Conservation (phyloP, 2,888 invertebrate genomes). For the Lepidocyrtinus sp. region DNA sequence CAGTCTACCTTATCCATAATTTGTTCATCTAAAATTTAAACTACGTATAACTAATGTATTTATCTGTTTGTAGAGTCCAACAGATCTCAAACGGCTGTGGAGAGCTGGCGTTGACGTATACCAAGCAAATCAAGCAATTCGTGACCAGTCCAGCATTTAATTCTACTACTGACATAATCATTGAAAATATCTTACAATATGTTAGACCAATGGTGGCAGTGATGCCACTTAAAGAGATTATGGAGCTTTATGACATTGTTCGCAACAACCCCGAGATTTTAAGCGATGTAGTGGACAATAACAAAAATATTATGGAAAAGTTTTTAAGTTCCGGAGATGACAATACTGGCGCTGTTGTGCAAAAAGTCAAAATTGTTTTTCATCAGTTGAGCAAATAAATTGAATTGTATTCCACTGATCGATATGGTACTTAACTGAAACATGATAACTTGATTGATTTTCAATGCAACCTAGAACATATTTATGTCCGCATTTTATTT, state of each 20-base stretch:
- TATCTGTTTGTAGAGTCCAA: background rate
- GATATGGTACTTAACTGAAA: too few relatives aligned
- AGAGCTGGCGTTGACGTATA: background rate
- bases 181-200: background rate
- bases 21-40: background rate
- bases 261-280: background rate
- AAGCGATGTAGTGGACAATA: too few relatives aligned
- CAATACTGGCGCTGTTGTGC: too few relatives aligned
- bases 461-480: too few relatives aligned
- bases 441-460: too few relatives aligned
- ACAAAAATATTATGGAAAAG: too few relatives aligned
- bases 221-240: constrained; percentile 7
- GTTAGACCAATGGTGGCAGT: background rate
- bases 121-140: background rate
- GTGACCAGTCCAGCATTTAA: constrained; percentile 12
- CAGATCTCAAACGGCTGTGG: background rate
- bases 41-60: too few relatives aligned
- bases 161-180: background rate
- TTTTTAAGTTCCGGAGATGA: too few relatives aligned
- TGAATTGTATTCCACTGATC: too few relatives aligned
- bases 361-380: too few relatives aligned
- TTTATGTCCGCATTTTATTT: too few relatives aligned
- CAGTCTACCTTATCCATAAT: background rate
- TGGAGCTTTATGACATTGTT: background rate
- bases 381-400: too few relatives aligned